These are phyloP conservation scores for Clupea harengus DNA, from an alignment of 2,113 vertebrate genomes.

Conservation along the genomic window DNA sequence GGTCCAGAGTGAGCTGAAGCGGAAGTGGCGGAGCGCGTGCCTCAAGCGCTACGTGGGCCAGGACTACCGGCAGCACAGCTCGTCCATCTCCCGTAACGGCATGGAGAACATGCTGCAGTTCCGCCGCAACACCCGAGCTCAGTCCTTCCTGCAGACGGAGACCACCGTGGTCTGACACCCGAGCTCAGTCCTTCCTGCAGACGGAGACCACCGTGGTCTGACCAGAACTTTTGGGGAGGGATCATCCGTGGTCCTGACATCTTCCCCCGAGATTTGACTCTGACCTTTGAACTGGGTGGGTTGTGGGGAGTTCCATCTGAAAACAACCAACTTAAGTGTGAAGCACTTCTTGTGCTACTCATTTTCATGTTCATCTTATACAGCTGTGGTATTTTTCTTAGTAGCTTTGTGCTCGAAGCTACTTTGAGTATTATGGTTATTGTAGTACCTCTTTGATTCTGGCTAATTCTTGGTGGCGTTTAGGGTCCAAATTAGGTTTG, in stretches of 20 bases:
- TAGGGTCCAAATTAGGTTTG: not conserved
- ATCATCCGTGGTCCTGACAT: not conserved
- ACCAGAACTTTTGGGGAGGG: constrained; percentile 39
- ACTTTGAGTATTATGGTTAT: not conserved
- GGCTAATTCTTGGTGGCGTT: not conserved
- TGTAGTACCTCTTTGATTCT: not conserved
- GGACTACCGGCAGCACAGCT: constrained; percentile 71
- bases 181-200: constrained; percentile 85
- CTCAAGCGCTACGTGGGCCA: constrained; percentile 66
- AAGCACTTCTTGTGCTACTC: not conserved
- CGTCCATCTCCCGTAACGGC: constrained; percentile 74
- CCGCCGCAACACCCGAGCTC: constrained; percentile 73
- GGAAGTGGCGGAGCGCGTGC: constrained; percentile 79
- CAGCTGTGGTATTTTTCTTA: not conserved
- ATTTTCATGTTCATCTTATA: not conserved
- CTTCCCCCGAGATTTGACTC: not conserved
- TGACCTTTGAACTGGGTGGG: not conserved
- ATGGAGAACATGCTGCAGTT: constrained; percentile 68
- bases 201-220: constrained; percentile 86
- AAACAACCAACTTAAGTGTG: not conserved
- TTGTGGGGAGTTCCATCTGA: not conserved
- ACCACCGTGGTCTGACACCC: constrained; percentile 77
- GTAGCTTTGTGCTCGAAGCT: not conserved
- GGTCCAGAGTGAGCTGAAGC: constrained; percentile 88
- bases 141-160: constrained; percentile 89